Conservation (phyloP, 1,140 invertebrate species). For the Euura lappo region DNA sequence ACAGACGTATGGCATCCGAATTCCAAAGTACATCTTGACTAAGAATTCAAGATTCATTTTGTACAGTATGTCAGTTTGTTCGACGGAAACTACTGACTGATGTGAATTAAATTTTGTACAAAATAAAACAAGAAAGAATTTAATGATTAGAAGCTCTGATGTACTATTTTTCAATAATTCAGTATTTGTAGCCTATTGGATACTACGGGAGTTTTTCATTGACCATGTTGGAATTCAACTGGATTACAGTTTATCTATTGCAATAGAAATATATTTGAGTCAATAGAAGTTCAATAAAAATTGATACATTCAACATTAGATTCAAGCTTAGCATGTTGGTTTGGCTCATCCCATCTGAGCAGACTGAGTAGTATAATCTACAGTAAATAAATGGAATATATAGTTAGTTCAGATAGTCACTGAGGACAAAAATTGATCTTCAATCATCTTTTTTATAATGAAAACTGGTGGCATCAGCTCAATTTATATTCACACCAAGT, state of each 20-base stretch:
- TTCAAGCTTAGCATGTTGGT: neutral
- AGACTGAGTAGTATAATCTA: neutral
- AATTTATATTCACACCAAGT: neutral
- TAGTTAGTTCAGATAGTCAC: neutral
- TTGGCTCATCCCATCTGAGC: neutral
- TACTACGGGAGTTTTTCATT: neutral
- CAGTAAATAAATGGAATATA: neutral
- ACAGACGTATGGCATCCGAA: neutral
- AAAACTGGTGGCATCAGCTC: slow-evolving; percentile 9
- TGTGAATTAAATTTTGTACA: neutral
- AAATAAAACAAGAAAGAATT: neutral
- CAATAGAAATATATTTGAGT: neutral
- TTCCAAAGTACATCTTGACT: neutral
- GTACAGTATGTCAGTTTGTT: neutral
- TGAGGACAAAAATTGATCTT: neutral
- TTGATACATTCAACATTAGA: neutral
- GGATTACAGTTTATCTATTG: neutral
- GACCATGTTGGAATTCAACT: neutral
- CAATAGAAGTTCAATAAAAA: neutral
- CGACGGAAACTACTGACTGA: neutral
- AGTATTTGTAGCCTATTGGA: neutral
- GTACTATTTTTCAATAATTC: neutral
- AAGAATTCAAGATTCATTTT: neutral
- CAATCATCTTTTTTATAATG: slow-evolving; percentile 3
- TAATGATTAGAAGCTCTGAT: neutral